A percentile compares a stretch with the other conserved stretches of the same genome.
Evolutionary conservation across 2,888 invertebrate genomes (phyloP).

Genomic region (Lasioglossum villosulum): DNA sequence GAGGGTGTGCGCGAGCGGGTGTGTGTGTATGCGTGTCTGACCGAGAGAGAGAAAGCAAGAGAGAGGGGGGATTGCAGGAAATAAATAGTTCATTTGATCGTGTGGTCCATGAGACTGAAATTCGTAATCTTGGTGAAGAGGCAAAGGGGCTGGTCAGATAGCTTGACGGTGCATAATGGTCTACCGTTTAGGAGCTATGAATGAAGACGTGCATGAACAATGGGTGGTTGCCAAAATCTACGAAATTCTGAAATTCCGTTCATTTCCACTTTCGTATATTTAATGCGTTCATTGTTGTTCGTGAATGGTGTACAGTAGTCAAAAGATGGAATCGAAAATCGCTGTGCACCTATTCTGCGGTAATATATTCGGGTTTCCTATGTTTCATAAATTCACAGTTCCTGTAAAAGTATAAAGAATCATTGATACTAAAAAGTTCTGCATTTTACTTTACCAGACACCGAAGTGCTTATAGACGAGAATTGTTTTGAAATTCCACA

Average conservation of each 20-base stretch:
- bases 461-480: too few species aligned
- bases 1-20: neutral
- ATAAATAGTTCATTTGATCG: slow-evolving; percentile 56
- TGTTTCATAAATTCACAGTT: neutral
- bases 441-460: neutral
- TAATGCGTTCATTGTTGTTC: neutral
- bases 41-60: neutral
- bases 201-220: slow-evolving; percentile 37
- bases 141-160: slow-evolving; percentile 14
- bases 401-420: neutral
- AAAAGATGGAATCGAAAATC: neutral
- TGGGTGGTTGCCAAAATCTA: neutral
- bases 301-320: neutral
- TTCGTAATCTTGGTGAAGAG: slow-evolving; percentile 42
- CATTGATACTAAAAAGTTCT: neutral
- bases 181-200: slow-evolving; percentile 41
- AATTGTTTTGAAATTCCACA: neutral
- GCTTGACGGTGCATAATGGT: slow-evolving; percentile 43
- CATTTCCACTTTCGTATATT: neutral
- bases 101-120: slow-evolving; percentile 58
- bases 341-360: neutral
- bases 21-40: neutral
- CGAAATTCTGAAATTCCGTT: neutral
- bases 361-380: neutral
- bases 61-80: neutral